Percentiles rank a stretch among this genome's conserved stretches.
Evolutionary conservation across 2,888 invertebrate genomes (phyloP).

Genomic region (Hydraecia micacea): DNA sequence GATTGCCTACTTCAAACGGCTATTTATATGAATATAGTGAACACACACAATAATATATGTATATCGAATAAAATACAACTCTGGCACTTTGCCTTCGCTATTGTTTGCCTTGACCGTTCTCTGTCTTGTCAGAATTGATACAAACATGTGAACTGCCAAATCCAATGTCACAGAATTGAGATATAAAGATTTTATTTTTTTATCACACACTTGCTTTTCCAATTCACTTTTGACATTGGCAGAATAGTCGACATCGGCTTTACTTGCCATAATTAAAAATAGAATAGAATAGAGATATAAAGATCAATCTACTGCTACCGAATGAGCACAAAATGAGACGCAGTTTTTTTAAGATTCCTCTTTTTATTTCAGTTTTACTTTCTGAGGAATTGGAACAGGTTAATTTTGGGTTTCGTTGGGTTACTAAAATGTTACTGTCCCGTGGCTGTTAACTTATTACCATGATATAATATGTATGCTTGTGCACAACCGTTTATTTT

Average conservation of each 20-base stretch:
- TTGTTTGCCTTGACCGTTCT: constrained; percentile 53
- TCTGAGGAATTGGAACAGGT: constrained; percentile 10
- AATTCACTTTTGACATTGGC: too few species aligned
- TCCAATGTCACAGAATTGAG: constrained; percentile 16
- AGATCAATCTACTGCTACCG: constrained; percentile 14
- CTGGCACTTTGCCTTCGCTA: constrained; percentile 47
- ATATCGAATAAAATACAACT: constrained; percentile 25
- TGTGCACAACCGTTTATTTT: too few species aligned
- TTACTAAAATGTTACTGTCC: neutral
- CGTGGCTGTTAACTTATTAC: too few species aligned
- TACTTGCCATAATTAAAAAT: too few species aligned
- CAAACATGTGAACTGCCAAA: constrained; percentile 33
- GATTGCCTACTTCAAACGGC: neutral
- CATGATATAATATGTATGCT: neutral
- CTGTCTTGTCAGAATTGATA: constrained; percentile 38
- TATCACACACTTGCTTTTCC: too few species aligned
- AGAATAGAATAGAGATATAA: constrained; percentile 10
- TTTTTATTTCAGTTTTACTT: constrained; percentile 12
- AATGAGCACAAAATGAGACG: constrained; percentile 32
- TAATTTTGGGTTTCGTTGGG: neutral
- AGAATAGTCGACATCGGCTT: too few species aligned
- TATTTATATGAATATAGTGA: neutral
- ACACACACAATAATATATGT: neutral
- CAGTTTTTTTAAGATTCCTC: constrained; percentile 13
- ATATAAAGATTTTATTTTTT: constrained; percentile 23